Evolutionary conservation across 2,888 invertebrate genomes (phyloP).

Genomic region (Sialis lutaria): DNA sequence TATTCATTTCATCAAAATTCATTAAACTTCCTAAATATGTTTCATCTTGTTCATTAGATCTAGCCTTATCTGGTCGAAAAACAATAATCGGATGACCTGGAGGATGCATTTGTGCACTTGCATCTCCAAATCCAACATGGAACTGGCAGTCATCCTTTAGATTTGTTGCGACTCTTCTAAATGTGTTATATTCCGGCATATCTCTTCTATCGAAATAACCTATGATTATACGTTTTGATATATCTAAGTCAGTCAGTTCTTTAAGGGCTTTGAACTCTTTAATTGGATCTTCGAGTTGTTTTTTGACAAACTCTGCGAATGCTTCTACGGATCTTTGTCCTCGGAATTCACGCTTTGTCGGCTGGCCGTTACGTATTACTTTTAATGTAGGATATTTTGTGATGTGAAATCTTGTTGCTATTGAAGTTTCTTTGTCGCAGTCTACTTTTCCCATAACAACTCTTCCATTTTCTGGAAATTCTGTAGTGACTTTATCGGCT

Average conservation of each 20-base stretch:
- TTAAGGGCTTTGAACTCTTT: conserved; percentile 55
- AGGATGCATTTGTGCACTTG: conserved; percentile 70
- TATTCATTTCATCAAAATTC: conserved; percentile 69
- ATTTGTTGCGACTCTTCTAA: conserved; percentile 67
- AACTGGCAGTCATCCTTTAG: conserved; percentile 93
- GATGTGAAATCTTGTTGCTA: conserved; percentile 86
- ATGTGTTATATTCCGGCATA: conserved; percentile 62
- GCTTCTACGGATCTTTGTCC: conserved; percentile 83
- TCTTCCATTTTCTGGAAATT: conserved; percentile 63
- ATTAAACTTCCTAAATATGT: conserved; percentile 57
- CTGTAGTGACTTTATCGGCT: conserved; percentile 64
- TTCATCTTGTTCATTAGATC: conserved; percentile 68
- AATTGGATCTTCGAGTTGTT: conserved; percentile 76
- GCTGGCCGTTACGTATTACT: conserved; percentile 76
- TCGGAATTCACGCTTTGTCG: conserved; percentile 80
- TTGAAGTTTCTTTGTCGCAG: conserved; percentile 79
- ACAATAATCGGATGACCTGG: conserved; percentile 67
- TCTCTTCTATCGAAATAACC: conserved; percentile 77
- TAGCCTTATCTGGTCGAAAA: conserved; percentile 62
- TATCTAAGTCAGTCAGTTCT: conserved; percentile 58
- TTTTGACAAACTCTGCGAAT: conserved; percentile 71
- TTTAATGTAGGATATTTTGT: conserved; percentile 98
- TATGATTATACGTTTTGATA: conserved; percentile 70
- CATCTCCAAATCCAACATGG: conserved; percentile 77
- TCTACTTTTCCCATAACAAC: conserved; percentile 94